Evolutionary conservation across 2,888 invertebrate genomes (phyloP).

Genomic region (Celastrina argiolus): DNA sequence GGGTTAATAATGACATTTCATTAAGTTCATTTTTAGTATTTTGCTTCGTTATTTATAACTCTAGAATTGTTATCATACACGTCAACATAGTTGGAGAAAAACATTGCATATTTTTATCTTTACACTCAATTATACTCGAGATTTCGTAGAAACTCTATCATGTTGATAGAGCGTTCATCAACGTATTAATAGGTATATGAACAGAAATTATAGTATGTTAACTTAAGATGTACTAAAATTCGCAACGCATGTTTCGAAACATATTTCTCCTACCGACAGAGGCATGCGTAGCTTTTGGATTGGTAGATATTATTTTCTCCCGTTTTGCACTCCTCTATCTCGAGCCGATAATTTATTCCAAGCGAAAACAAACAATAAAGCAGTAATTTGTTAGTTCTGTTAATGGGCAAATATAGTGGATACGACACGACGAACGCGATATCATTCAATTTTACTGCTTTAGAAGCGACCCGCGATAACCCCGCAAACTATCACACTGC

Average conservation of each 20-base stretch:
- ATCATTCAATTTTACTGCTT: conserved; percentile 77
- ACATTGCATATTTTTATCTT: conserved; percentile 8
- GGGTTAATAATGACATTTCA: neutral
- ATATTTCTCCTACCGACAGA: neutral
- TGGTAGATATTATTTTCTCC: neutral
- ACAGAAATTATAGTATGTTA: neutral
- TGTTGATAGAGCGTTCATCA: no score
- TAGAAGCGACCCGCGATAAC: conserved; percentile 73
- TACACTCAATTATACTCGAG: neutral
- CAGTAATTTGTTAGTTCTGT: conserved; percentile 65
- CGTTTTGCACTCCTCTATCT: neutral
- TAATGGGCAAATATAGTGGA: conserved; percentile 69
- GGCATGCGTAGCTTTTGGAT: neutral
- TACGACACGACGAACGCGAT: conserved; percentile 66
- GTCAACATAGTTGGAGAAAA: conserved; percentile 2
- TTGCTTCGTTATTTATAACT: conserved; percentile 1
- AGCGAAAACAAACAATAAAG: conserved; percentile 46
- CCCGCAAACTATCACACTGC: conserved; percentile 61
- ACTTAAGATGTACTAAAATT: neutral
- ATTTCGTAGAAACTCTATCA: neutral
- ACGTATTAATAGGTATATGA: no score
- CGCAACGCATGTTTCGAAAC: neutral
- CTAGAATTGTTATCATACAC: conserved; percentile 7
- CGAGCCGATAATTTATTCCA: conserved; percentile 23
- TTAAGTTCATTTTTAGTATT: neutral